Evolutionary conservation across 2,113 vertebrate species (phyloP).

Genomic region (Heterochromis multidens): DNA sequence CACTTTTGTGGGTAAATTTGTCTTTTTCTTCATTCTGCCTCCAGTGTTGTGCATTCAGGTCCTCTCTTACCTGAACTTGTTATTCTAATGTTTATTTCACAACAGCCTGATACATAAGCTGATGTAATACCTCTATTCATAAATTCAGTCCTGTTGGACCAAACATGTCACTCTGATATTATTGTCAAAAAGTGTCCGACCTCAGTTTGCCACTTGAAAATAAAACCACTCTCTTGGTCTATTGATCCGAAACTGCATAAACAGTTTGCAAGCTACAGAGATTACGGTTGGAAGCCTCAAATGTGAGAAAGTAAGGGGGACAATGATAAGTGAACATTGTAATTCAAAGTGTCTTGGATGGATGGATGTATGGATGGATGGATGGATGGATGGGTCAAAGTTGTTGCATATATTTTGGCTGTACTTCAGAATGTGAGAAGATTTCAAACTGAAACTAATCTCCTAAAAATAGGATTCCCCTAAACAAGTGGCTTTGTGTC

Average conservation of each 20-base stretch:
- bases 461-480: neutral
- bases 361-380: no score
- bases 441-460: neutral
- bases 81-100: neutral
- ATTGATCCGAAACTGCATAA: constrained; percentile 24
- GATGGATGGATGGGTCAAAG: neutral
- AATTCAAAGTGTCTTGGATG: constrained; percentile 24
- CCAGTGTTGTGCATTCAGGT: neutral
- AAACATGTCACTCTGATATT: constrained; percentile 2
- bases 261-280: constrained; percentile 43
- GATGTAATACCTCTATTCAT: constrained; percentile 49
- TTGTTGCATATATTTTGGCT: neutral
- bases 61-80: no score
- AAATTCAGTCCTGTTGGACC: constrained; percentile 14
- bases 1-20: neutral
- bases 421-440: neutral
- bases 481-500: neutral
- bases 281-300: constrained; percentile 47
- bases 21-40: neutral
- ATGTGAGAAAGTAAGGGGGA: constrained; percentile 45
- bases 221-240: neutral
- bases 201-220: constrained; percentile 9
- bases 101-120: neutral
- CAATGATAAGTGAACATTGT: constrained; percentile 47
- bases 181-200: neutral